phyloP scores from a whole-genome alignment of 2,888 invertebrate species.

The Oligia fasciuncula region DNA sequence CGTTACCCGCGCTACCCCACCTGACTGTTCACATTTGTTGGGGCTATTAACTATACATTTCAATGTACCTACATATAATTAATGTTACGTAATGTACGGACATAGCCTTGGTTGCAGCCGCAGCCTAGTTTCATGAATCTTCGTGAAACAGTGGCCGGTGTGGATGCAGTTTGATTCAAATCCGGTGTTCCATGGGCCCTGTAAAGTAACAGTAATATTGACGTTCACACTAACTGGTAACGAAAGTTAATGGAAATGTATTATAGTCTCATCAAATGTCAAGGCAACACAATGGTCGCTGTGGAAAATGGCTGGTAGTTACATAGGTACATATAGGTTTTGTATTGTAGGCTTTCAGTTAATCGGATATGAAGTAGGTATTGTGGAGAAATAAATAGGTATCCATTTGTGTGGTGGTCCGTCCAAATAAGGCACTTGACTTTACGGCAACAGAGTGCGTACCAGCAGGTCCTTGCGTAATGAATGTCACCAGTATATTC shows the following conservation, averaged over 20 bases:
- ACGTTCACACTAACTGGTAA: not conserved
- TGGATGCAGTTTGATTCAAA: constrained; percentile 11
- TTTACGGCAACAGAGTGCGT: constrained; percentile 17
- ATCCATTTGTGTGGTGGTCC: constrained; percentile 29
- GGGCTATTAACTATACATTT: constrained; percentile 14
- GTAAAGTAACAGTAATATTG: not conserved
- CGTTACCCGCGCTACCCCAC: constrained; percentile 17
- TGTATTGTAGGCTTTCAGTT: constrained; percentile 18
- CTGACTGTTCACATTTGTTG: constrained; percentile 58
- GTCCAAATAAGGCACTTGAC: constrained; percentile 37
- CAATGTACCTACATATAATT: not conserved
- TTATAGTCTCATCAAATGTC: constrained; percentile 34
- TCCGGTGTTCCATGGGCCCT: not conserved
- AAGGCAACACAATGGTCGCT: constrained; percentile 29
- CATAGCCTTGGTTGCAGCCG: not conserved
- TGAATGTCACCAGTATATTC: constrained; percentile 33
- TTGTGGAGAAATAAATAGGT: constrained; percentile 32
- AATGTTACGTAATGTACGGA: not conserved
- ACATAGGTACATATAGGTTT: not conserved
- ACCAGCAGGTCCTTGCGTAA: constrained; percentile 21
- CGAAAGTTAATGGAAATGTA: constrained; percentile 1
- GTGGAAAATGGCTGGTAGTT: not conserved
- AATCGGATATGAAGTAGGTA: constrained; percentile 47
- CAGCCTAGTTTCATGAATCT: constrained; percentile 1
- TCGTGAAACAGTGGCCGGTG: not conserved